These are phyloP conservation scores for Epinotia nisella DNA, from an alignment of 2,888 invertebrate genomes.

Conservation along the genomic window DNA sequence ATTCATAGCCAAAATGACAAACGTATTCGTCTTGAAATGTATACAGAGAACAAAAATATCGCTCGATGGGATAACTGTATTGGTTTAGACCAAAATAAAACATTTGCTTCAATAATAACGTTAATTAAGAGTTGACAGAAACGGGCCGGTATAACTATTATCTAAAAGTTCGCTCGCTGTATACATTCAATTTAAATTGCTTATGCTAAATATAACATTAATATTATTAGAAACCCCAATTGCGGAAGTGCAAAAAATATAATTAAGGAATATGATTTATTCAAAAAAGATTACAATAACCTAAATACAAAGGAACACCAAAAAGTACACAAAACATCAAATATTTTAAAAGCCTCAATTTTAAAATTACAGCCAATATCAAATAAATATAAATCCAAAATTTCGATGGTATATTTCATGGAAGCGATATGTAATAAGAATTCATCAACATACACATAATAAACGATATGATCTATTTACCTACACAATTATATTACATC, in stretches of 20 bases:
- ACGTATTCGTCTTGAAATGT: conserved; percentile 31
- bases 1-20: conserved; percentile 52
- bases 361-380: conserved; percentile 45
- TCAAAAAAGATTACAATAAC: conserved; percentile 24
- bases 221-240: conserved; percentile 37
- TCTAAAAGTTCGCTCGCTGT: conserved; percentile 25
- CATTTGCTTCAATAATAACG: background rate
- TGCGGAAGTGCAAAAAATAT: conserved; percentile 34
- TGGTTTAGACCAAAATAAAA: background rate
- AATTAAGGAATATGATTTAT: conserved; percentile 34
- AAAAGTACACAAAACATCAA: conserved; percentile 25
- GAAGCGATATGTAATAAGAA: conserved; percentile 46
- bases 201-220: conserved; percentile 34
- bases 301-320: conserved; percentile 41
- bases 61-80: background rate
- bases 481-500: conserved; percentile 61
- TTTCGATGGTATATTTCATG: conserved; percentile 45
- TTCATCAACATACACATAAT: conserved; percentile 46
- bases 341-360: conserved; percentile 40
- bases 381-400: conserved; percentile 45
- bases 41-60: conserved; percentile 35
- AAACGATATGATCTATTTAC: conserved; percentile 56
- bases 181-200: conserved; percentile 30
- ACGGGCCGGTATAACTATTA: background rate
- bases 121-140: background rate